Conservation (phyloP, 2,888 invertebrate species). For the Acheta domesticus region DNA sequence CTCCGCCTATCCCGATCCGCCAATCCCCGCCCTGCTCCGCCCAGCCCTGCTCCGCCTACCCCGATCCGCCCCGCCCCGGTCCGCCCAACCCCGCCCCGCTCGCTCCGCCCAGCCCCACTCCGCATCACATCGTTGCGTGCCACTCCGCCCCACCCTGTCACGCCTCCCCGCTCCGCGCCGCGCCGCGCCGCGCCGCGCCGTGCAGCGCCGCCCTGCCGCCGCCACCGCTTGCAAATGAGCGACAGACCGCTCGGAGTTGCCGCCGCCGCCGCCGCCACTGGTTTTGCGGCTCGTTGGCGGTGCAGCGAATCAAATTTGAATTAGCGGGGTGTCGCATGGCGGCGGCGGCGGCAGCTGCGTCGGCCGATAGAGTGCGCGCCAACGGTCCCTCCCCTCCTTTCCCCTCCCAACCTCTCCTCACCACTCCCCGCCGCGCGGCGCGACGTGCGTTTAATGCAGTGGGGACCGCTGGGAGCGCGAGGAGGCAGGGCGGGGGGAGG, state of each 20-base stretch:
- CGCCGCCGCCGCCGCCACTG: neutral
- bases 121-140: too few relatives aligned
- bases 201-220: too few relatives aligned
- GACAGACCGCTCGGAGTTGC: neutral
- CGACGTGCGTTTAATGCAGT: neutral
- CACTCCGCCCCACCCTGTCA: too few relatives aligned
- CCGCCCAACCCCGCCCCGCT: too few relatives aligned
- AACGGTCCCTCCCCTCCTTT: neutral
- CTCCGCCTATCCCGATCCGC: too few relatives aligned
- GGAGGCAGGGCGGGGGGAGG: too few relatives aligned
- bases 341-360: neutral
- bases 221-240: neutral
- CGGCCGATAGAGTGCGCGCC: conserved; percentile 2
- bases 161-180: too few relatives aligned
- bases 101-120: too few relatives aligned
- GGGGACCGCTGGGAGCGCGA: neutral
- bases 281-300: conserved; percentile 18
- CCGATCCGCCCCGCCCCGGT: too few relatives aligned
- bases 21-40: too few relatives aligned
- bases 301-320: conserved; percentile 9
- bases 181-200: too few relatives aligned
- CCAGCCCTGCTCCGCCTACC: too few relatives aligned
- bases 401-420: neutral
- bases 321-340: conserved; percentile 18
- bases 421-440: neutral